phyloP scores from a whole-genome alignment of 2,888 invertebrate genomes.

The Megaustenia siamemsis region DNA sequence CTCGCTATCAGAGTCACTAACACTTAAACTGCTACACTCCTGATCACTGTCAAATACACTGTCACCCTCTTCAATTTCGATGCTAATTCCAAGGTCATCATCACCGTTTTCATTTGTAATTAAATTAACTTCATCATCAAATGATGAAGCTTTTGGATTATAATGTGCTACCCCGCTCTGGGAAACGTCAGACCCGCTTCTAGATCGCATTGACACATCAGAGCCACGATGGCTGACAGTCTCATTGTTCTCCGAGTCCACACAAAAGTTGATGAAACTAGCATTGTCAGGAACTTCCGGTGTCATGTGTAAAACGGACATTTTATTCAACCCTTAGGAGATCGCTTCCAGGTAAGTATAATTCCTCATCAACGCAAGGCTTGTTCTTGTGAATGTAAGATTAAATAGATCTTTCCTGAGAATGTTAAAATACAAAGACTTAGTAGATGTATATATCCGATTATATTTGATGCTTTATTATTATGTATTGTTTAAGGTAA shows the following conservation, averaged over 20 bases:
- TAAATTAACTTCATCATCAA: neutral
- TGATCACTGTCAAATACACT: conserved; percentile 32
- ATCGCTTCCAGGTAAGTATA: too few relatives aligned
- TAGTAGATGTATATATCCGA: too few relatives aligned
- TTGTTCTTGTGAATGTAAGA: too few relatives aligned
- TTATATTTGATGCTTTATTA: too few relatives aligned
- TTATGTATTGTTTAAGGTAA: too few relatives aligned
- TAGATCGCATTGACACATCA: neutral
- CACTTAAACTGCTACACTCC: conserved; percentile 37
- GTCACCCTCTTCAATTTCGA: conserved; percentile 30
- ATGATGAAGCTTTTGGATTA: neutral
- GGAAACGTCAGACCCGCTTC: neutral
- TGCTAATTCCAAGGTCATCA: conserved; percentile 26
- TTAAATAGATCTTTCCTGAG: too few relatives aligned
- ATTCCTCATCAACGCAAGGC: too few relatives aligned
- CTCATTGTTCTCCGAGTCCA: neutral
- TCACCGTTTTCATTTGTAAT: neutral
- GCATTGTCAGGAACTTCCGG: neutral
- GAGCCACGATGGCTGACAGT: neutral
- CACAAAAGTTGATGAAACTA: neutral
- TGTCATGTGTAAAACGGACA: neutral
- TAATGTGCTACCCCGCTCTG: neutral
- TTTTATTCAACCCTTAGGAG: too few relatives aligned
- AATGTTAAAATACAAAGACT: too few relatives aligned
- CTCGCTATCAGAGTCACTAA: conserved; percentile 8